Evolutionary conservation across 2,113 vertebrate species (phyloP).

Genomic region (Heloderma charlesbogerti): DNA sequence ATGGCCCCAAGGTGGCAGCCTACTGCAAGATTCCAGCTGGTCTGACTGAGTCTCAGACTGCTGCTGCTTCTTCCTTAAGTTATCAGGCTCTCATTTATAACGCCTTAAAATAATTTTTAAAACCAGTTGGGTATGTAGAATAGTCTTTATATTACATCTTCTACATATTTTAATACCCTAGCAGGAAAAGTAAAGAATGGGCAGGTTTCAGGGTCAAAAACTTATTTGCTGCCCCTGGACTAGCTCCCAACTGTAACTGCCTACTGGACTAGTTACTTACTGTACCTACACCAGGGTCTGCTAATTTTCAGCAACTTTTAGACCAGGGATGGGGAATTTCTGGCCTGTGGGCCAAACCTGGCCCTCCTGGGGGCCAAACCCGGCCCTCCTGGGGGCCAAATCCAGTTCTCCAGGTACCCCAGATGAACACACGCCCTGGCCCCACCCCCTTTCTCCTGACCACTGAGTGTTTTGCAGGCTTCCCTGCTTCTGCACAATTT

Average conservation of each 20-base stretch:
- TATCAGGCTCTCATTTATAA: background rate
- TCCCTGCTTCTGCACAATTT: no score
- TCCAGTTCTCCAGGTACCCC: no score
- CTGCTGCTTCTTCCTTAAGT: background rate
- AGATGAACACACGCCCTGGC: no score
- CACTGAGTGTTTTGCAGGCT: no score
- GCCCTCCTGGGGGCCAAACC: no score
- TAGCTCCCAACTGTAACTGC: background rate
- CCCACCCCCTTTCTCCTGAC: no score
- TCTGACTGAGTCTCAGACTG: no score
- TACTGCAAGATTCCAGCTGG: background rate
- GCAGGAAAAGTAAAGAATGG: background rate
- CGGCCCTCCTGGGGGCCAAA: no score
- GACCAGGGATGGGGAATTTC: no score
- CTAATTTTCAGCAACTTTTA: background rate
- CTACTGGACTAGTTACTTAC: background rate
- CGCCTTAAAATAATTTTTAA: background rate
- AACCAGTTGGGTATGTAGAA: background rate
- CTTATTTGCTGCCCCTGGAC: background rate
- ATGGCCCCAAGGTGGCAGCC: conserved; percentile 7
- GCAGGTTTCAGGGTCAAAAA: background rate
- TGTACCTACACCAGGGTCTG: background rate
- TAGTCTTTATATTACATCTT: no score
- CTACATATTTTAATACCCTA: background rate
- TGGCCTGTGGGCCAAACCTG: no score